Conservation (phyloP, 1,140 invertebrate genomes). For the Heliconius hewitsoni region DNA sequence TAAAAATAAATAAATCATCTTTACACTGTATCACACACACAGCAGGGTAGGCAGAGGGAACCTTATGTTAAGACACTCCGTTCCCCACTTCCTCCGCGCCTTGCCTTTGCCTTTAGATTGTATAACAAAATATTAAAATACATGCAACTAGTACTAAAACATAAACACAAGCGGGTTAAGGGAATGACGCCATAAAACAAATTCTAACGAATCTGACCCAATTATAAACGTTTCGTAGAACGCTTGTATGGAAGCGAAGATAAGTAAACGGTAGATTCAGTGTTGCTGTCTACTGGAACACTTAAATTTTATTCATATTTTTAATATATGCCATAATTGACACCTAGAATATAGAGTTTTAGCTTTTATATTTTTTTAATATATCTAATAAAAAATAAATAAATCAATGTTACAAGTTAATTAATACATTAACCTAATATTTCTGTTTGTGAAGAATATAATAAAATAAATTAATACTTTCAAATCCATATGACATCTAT, state of each 20-base stretch:
- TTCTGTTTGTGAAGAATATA: too few relatives aligned
- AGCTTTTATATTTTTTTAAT: background rate
- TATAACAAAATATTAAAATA: background rate
- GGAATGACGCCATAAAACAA: conserved; percentile 40
- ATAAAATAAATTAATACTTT: too few relatives aligned
- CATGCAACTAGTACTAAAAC: conserved; percentile 22
- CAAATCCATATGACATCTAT: too few relatives aligned
- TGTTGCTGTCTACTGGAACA: conserved; percentile 15
- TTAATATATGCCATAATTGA: background rate
- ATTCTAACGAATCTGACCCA: conserved; percentile 45
- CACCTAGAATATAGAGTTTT: background rate
- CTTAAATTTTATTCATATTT: background rate
- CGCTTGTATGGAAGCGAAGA: conserved; percentile 34
- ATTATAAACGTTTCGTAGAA: conserved; percentile 39
- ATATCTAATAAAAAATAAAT: background rate
- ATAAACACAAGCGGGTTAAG: conserved; percentile 17
- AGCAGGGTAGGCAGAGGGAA: too few relatives aligned
- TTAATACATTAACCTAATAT: too few relatives aligned
- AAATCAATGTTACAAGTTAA: background rate
- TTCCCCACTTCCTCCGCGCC: too few relatives aligned
- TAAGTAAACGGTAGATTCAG: conserved; percentile 36
- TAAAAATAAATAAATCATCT: too few relatives aligned
- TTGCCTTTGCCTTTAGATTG: too few relatives aligned
- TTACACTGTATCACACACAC: too few relatives aligned
- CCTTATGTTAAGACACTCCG: too few relatives aligned